A percentile compares a stretch with the other conserved stretches of the same genome.
phyloP scores from a whole-genome alignment of 2,888 invertebrate genomes.

The Cataglyphis livida region DNA sequence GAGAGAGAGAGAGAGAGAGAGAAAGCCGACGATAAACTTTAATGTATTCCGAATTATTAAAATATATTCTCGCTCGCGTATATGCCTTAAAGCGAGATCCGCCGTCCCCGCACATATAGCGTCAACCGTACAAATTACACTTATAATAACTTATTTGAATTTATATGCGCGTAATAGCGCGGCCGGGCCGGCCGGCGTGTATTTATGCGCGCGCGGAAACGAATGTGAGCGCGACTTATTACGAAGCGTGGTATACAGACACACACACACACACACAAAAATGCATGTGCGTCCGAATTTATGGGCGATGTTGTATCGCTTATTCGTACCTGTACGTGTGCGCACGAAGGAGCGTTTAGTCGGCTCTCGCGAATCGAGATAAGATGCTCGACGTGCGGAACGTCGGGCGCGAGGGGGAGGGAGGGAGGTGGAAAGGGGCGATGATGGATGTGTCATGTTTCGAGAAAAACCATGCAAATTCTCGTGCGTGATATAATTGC shows the following conservation, averaged over 20 bases:
- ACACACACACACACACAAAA: neutral
- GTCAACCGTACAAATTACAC: conserved; percentile 81
- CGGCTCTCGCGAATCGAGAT: conserved; percentile 48
- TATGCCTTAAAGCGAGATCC: conserved; percentile 84
- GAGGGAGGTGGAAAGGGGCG: neutral
- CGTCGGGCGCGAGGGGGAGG: neutral
- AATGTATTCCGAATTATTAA: conserved; percentile 86
- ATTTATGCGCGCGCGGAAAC: conserved; percentile 54
- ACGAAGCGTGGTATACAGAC: conserved; percentile 39
- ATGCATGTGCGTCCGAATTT: conserved; percentile 32
- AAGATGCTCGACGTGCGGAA: conserved; percentile 47
- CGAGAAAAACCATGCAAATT: conserved; percentile 54
- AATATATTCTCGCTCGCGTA: conserved; percentile 84
- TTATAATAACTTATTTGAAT: conserved; percentile 83
- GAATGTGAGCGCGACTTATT: conserved; percentile 57
- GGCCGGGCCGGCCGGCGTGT: conserved; percentile 48
- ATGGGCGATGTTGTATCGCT: conserved; percentile 43
- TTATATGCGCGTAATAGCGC: conserved; percentile 79
- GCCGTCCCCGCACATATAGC: conserved; percentile 62
- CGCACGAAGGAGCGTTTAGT: conserved; percentile 48
- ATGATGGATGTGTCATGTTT: conserved; percentile 53
- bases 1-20: no score
- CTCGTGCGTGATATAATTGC: conserved; percentile 49
- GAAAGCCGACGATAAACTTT: conserved; percentile 83
- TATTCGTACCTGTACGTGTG: conserved; percentile 30